Conservation (phyloP, 2,888 invertebrate species). For the Apantesis nais region DNA sequence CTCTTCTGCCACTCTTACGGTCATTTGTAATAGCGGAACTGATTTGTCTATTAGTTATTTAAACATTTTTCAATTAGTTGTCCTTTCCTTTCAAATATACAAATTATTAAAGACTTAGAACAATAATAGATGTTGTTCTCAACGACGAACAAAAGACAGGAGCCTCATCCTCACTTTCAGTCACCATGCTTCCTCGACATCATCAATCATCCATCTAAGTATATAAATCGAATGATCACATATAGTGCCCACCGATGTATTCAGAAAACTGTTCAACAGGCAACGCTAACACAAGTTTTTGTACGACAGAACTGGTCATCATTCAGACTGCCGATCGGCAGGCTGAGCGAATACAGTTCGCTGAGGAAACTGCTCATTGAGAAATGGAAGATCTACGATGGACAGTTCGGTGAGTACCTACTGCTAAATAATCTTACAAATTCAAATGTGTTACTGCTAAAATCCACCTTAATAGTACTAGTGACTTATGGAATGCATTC, state of each 20-base stretch:
- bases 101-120: neutral
- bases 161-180: neutral
- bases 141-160: neutral
- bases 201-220: conserved; percentile 1
- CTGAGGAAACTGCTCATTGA: conserved; percentile 97
- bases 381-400: conserved; percentile 98
- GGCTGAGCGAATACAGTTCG: conserved; percentile 98
- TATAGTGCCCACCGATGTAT: neutral
- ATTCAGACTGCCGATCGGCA: conserved; percentile 97
- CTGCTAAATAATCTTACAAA: neutral
- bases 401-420: conserved; percentile 92
- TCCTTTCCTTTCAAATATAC: no score
- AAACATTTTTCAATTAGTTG: no score
- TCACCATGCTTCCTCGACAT: neutral
- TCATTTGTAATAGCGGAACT: no score
- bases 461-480: neutral
- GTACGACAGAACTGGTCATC: conserved; percentile 84
- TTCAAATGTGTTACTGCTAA: neutral
- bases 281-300: conserved; percentile 9
- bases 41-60: no score
- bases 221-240: neutral
- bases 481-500: neutral
- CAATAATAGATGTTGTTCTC: neutral
- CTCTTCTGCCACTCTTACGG: neutral
- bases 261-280: conserved; percentile 6